Evolutionary conservation across 2,113 vertebrate genomes (phyloP).

Genomic region (Neogale vison): DNA sequence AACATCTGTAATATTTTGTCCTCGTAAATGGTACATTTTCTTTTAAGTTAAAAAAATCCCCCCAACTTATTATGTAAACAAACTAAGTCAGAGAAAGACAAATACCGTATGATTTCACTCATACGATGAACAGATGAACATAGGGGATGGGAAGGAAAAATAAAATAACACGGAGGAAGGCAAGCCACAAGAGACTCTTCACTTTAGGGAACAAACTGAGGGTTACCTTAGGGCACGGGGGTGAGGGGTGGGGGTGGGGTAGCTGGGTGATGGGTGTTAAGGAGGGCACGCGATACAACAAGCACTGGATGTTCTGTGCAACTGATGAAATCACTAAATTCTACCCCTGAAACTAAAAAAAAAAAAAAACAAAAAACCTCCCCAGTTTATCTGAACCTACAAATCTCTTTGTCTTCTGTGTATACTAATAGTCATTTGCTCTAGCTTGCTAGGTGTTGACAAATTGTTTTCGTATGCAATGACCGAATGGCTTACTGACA

Average conservation of each 20-base stretch:
- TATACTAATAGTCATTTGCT: constrained; percentile 52
- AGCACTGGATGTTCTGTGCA: background rate
- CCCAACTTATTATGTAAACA: background rate
- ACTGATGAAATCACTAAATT: background rate
- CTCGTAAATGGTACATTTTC: background rate
- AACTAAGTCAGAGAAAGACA: background rate
- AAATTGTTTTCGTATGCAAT: constrained; percentile 96
- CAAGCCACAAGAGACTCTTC: background rate
- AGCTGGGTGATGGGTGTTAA: background rate
- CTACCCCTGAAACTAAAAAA: background rate
- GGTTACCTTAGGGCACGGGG: background rate
- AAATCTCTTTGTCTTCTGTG: background rate
- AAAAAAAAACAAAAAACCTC: background rate
- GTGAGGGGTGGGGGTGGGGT: background rate
- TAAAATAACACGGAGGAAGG: background rate
- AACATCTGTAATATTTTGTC: background rate
- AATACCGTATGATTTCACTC: background rate
- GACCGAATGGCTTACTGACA: constrained; percentile 97
- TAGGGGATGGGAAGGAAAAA: background rate
- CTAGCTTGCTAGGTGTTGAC: constrained; percentile 96
- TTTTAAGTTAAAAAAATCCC: background rate
- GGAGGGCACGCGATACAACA: background rate
- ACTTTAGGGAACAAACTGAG: background rate
- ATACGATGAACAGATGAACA: background rate
- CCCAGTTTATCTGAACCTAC: background rate